phyloP scores from a whole-genome alignment of 2,888 invertebrate genomes.

The Nomada lathburiana region DNA sequence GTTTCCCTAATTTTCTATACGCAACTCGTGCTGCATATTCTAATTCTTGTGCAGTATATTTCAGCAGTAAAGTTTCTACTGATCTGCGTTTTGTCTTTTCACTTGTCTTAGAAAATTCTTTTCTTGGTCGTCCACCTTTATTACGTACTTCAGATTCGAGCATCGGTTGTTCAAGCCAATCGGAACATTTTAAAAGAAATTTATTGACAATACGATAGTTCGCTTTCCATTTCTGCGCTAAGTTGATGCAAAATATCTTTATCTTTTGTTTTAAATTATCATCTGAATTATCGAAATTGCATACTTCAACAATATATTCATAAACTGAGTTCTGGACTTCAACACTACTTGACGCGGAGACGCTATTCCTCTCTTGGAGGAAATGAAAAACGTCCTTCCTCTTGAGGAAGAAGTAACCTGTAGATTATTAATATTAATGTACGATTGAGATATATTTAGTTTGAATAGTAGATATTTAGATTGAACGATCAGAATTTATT shows the following conservation, averaged over 20 bases:
- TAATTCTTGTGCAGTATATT: too few species aligned
- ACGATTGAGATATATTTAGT: neutral
- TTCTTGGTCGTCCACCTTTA: neutral
- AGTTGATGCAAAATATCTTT: neutral
- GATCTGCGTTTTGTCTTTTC: neutral
- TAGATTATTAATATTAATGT: neutral
- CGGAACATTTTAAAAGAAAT: neutral
- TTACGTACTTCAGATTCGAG: neutral
- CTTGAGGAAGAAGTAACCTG: too few species aligned
- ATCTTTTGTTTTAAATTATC: neutral
- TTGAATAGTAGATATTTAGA: too few species aligned
- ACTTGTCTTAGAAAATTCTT: neutral
- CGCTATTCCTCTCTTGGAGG: too few species aligned
- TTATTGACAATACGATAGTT: neutral
- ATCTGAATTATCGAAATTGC: neutral
- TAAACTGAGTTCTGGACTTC: too few species aligned
- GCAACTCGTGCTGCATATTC: too few species aligned
- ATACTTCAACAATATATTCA: neutral
- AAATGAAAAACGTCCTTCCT: too few species aligned
- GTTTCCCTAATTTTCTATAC: too few species aligned
- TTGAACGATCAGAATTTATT: too few species aligned
- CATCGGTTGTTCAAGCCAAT: slow-evolving; percentile 1
- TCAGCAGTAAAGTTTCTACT: neutral
- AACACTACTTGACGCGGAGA: too few species aligned
- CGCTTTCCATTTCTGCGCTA: neutral